Base-by-base conservation (phyloP, 2,888 invertebrate species). In the Callyntrura sp. region DNA sequence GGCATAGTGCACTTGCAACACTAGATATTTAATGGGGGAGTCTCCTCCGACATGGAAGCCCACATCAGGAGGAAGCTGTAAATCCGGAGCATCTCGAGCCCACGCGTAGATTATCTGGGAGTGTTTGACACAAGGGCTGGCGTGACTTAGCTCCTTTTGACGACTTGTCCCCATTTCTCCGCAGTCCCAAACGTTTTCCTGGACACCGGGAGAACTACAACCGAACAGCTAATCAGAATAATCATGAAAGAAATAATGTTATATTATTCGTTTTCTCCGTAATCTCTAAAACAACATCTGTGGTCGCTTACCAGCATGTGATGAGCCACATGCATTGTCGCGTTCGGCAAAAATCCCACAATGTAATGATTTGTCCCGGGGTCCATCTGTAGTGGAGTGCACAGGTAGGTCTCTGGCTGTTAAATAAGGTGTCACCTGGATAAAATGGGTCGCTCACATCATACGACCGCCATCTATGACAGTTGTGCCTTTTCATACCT, bases 1-100 rank as follows among this genome's bases (percentile, higher is more conserved):
- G 92, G 97, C 96, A 94, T 98, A 98, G 94, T 98, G 98, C 0
- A 99, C 97, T 95, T 99, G 99, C 55, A 99, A 95, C 0, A 99
- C 98, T 85, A 99, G 95, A 94, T 98, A 98, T 94, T 97, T 96
- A 92, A 98, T 97, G 12, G 96, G 95, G 0, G 98, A 97, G 88
- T 96, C 96, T 85, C 96, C 96, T 8, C 99, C 99, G 73, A 99
- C 97, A 94, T 97, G 97, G 94, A 99, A 99, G 0, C 98, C 99
- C 9, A 99, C 98, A 91, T 97, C 97, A 79, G 96, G 95, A 0
- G 99, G 99, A 79, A 99, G 95, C 68, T 96, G 95, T 4, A 99
- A 95, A 84, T 96, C 96, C 0, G 98, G 98, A 0, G 99, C 98
- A 94, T 98, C 98, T 93, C 97, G 96, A 0, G 98, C 99, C 98